phyloP scores from a whole-genome alignment of 2,888 invertebrate genomes.

The Callimorpha dominula region DNA sequence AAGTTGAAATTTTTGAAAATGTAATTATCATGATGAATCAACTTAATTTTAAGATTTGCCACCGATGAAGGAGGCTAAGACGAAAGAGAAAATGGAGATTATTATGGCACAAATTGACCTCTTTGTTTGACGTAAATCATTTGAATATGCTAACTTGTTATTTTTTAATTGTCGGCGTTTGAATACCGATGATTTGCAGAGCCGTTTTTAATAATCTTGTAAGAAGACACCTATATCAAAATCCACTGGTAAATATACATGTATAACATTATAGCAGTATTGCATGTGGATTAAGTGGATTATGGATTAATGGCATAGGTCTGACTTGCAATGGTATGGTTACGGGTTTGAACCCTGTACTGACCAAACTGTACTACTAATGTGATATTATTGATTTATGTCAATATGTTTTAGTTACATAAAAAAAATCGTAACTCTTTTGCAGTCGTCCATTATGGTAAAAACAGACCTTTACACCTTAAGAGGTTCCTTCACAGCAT shows the following conservation, averaged over 20 bases:
- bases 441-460: no score
- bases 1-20: constrained; percentile 3
- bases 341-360: no score
- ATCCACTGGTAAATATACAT: not conserved
- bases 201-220: not conserved
- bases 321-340: no score
- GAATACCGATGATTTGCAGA: not conserved
- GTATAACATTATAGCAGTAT: not conserved
- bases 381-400: no score
- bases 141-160: not conserved
- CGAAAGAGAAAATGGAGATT: not conserved
- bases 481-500: no score
- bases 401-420: no score
- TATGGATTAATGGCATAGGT: no score
- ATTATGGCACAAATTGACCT: not conserved
- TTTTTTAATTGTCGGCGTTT: not conserved
- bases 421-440: no score
- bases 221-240: not conserved
- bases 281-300: not conserved
- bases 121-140: not conserved
- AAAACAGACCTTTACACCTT: no score
- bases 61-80: not conserved
- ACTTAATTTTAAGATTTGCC: not conserved
- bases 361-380: no score
- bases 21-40: not conserved